phyloP scores from a whole-genome alignment of 2,113 vertebrate species.

The Sander lucioperca region DNA sequence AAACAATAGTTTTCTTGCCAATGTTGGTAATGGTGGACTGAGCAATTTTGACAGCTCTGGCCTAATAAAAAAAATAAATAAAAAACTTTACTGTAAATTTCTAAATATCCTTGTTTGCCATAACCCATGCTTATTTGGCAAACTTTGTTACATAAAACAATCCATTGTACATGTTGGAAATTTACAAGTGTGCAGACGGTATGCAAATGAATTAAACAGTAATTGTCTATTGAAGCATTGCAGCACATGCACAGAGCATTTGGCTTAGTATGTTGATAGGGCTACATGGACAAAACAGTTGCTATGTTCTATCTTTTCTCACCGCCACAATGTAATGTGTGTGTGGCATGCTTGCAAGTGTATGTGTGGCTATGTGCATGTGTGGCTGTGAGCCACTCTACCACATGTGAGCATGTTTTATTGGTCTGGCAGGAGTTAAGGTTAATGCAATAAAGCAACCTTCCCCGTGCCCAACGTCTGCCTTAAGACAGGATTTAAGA shows the following conservation, averaged over 20 bases:
- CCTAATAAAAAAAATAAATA: slow-evolving; percentile 13
- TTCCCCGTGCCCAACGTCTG: slow-evolving; percentile 67
- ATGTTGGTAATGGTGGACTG: not conserved
- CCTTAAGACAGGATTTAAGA: slow-evolving; percentile 64
- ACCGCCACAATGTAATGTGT: slow-evolving; percentile 35
- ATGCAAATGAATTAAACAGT: slow-evolving; percentile 30
- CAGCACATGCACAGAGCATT: slow-evolving; percentile 41
- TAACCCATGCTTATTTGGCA: slow-evolving; percentile 3
- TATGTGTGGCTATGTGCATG: slow-evolving; percentile 23
- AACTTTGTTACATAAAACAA: slow-evolving; percentile 11
- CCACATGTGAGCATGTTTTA: slow-evolving; percentile 79
- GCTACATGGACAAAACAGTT: slow-evolving; percentile 47
- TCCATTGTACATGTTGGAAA: slow-evolving; percentile 8
- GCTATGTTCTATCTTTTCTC: slow-evolving; percentile 54
- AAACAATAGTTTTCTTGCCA: slow-evolving; percentile 5
- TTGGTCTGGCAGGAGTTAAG: slow-evolving; percentile 72
- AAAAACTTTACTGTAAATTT: not conserved
- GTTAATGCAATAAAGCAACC: slow-evolving; percentile 81
- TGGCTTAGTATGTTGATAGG: slow-evolving; percentile 39
- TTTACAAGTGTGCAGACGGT: slow-evolving; percentile 4
- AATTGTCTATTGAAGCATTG: slow-evolving; percentile 7
- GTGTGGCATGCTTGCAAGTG: slow-evolving; percentile 30
- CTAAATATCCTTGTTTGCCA: not conserved
- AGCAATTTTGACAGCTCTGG: not conserved
- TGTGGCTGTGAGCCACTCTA: slow-evolving; percentile 56